Conservation (phyloP, 2,113 vertebrate genomes). For the Tragelaphus strepsiceros region DNA sequence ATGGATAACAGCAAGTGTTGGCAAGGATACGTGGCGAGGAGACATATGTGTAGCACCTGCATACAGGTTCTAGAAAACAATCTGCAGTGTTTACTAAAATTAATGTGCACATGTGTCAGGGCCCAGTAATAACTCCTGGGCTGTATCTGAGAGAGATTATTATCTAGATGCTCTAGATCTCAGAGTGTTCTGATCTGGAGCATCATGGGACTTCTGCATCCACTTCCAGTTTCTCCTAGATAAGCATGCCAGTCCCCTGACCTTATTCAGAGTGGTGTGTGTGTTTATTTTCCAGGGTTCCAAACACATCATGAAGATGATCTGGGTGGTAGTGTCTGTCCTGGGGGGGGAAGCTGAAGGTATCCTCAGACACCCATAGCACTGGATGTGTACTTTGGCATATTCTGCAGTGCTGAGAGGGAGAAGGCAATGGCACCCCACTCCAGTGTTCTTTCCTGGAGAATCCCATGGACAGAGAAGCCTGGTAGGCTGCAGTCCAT, state of each 20-base stretch:
- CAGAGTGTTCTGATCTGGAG: background rate
- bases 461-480: no score
- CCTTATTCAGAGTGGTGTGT: background rate
- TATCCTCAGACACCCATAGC: background rate
- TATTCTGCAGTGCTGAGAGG: background rate
- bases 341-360: background rate
- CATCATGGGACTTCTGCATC: background rate
- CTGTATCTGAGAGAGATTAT: background rate
- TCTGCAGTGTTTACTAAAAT: background rate
- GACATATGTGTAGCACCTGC: background rate
- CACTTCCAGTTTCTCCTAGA: background rate
- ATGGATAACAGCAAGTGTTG: background rate
- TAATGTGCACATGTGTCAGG: background rate
- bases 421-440: no score
- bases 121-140: background rate
- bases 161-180: background rate
- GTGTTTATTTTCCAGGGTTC: background rate
- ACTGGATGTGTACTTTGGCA: fast-evolving
- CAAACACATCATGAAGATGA: no score
- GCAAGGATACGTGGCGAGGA: background rate
- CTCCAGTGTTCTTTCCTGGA: no score
- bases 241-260: background rate
- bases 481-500: no score
- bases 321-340: background rate
- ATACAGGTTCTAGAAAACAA: background rate